Evolutionary conservation across 2,113 vertebrate genomes (phyloP).

Genomic region (Neofelis nebulosa): DNA sequence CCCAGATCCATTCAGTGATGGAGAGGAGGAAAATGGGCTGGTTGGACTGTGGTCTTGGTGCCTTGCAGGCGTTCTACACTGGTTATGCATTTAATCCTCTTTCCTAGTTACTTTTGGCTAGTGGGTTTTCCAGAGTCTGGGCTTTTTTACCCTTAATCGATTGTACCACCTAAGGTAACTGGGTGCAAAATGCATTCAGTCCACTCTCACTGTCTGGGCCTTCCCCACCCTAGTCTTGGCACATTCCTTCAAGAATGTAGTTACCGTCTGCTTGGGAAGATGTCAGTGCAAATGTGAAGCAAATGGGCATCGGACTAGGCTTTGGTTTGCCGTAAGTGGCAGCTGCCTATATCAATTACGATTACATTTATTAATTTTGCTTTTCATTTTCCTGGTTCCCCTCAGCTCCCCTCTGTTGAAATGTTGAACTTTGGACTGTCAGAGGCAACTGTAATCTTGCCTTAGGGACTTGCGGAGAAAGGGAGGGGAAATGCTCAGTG

Average conservation of each 20-base stretch:
- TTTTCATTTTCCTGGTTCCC: conserved; percentile 18
- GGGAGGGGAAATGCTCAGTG: conserved; percentile 55
- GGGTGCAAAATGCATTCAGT: conserved; percentile 32
- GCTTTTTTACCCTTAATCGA: conserved; percentile 47
- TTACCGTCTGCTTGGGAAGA: conserved; percentile 67
- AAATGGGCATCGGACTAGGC: conserved; percentile 66
- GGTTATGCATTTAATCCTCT: conserved; percentile 66
- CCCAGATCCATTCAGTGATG: conserved; percentile 55
- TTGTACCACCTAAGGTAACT: conserved; percentile 36
- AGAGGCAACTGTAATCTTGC: conserved; percentile 56
- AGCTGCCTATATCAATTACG: conserved; percentile 61
- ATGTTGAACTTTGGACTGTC: conserved; percentile 54
- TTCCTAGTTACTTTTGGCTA: conserved; percentile 54
- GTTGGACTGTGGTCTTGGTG: conserved; percentile 70
- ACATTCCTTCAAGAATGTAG: conserved; percentile 72
- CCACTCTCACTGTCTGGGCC: conserved; percentile 31
- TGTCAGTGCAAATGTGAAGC: conserved; percentile 69
- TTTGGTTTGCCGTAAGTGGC: conserved; percentile 72
- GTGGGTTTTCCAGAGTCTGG: conserved; percentile 43
- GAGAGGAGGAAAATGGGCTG: conserved; percentile 57
- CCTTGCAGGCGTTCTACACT: conserved; percentile 68
- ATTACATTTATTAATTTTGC: conserved; percentile 53
- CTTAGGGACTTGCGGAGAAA: conserved; percentile 55
- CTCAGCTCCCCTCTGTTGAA: conserved; percentile 57
- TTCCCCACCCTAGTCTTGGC: conserved; percentile 61